These are phyloP conservation scores for Papilio protenor DNA, from an alignment of 2,888 invertebrate genomes.

Conservation along the genomic window DNA sequence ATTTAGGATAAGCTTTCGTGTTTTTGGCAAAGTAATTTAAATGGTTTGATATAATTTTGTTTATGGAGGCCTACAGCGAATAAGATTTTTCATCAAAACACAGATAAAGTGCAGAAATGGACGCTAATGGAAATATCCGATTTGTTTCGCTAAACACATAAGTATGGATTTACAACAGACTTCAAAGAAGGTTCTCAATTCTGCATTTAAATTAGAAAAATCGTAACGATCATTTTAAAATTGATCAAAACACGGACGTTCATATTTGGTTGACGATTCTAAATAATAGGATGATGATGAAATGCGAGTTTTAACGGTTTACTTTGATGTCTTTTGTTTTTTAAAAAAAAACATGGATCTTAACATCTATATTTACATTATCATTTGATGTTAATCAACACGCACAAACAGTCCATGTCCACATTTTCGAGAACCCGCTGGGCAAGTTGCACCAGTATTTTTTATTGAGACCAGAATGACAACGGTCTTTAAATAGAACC, in stretches of 20 bases:
- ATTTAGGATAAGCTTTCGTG: conserved; percentile 5
- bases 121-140: conserved; percentile 22
- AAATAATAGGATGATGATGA: neutral
- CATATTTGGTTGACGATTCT: neutral
- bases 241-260: too few species aligned
- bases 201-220: neutral
- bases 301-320: neutral
- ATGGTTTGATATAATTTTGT: conserved; percentile 28
- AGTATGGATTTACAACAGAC: neutral
- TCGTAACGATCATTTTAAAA: too few species aligned
- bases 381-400: conserved; percentile 11
- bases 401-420: neutral
- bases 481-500: conserved; percentile 10
- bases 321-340: neutral
- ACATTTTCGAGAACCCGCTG: conserved; percentile 14
- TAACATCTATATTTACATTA: neutral
- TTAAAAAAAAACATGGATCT: neutral
- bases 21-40: conserved; percentile 14
- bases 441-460: neutral
- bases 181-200: neutral
- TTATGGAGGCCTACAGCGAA: conserved; percentile 13
- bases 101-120: conserved; percentile 19
- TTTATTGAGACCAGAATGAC: conserved; percentile 4
- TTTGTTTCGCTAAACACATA: neutral
- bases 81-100: conserved; percentile 1